phyloP scores from a whole-genome alignment of 2,888 invertebrate species.

The Drosophila paranaensis region DNA sequence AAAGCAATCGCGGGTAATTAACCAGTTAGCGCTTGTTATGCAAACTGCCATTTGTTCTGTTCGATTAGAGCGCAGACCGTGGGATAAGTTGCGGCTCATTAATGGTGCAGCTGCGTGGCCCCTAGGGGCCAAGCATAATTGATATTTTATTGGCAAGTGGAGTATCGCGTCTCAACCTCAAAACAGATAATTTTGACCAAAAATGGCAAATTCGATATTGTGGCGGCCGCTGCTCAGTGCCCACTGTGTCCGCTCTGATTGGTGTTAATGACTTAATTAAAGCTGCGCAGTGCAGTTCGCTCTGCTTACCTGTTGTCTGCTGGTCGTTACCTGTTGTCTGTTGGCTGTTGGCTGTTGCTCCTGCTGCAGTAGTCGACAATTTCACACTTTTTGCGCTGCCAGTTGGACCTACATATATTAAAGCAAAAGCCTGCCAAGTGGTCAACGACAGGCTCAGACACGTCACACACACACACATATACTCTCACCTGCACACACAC shows the following conservation, averaged over 20 bases:
- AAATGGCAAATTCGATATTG: constrained; percentile 79
- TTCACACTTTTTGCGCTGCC: constrained; percentile 79
- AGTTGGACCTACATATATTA: constrained; percentile 29
- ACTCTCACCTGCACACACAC: constrained; percentile 15
- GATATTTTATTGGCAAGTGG: constrained; percentile 66
- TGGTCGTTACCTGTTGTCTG: constrained; percentile 23
- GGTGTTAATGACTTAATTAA: constrained; percentile 83
- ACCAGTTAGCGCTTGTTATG: constrained; percentile 77
- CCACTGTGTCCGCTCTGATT: constrained; percentile 47
- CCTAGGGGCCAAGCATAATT: constrained; percentile 59
- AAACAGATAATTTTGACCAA: constrained; percentile 72
- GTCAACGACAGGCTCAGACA: constrained; percentile 42
- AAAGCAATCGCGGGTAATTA: constrained; percentile 73
- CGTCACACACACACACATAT: constrained; percentile 6
- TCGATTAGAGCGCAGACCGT: constrained; percentile 53
- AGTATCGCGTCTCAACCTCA: constrained; percentile 75
- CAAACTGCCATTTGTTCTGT: constrained; percentile 51
- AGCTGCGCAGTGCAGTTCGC: constrained; percentile 45
- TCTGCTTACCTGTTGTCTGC: constrained; percentile 36
- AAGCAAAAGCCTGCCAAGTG: constrained; percentile 30
- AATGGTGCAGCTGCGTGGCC: constrained; percentile 3
- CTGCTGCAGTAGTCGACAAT: constrained; percentile 72
- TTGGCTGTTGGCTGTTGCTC: constrained; percentile 7
- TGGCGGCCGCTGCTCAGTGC: constrained; percentile 19
- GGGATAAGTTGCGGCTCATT: constrained; percentile 37